Conservation (phyloP, 1,140 invertebrate species). For the Parapsyche elsis region DNA sequence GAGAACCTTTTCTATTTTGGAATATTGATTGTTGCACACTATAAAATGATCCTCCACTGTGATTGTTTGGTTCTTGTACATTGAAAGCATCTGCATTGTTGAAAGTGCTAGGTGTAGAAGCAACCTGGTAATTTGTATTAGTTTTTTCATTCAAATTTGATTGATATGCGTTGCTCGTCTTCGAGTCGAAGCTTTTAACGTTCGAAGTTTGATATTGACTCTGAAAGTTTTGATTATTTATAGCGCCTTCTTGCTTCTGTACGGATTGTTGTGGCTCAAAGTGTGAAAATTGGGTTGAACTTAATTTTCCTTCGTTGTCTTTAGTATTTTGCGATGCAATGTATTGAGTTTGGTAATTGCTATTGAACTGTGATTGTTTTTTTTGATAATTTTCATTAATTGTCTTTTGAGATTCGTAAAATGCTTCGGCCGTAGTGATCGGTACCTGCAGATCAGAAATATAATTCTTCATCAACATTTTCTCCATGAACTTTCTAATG, state of each 20-base stretch:
- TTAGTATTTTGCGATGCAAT: background rate
- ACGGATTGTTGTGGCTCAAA: background rate
- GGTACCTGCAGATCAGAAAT: constrained; percentile 51
- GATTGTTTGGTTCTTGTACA: background rate
- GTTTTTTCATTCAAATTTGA: background rate
- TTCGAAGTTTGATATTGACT: too few relatives aligned
- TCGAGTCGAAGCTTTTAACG: background rate
- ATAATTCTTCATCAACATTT: constrained; percentile 46
- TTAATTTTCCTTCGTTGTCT: background rate
- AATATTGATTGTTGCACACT: background rate
- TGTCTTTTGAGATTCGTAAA: constrained; percentile 38
- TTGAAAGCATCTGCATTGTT: background rate
- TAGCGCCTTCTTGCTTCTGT: background rate
- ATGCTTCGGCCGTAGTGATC: constrained; percentile 38
- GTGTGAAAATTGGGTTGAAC: background rate
- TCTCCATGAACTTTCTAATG: constrained; percentile 50
- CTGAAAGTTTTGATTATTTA: too few relatives aligned
- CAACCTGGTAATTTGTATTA: background rate
- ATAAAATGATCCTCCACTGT: constrained; percentile 19
- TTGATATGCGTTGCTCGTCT: background rate
- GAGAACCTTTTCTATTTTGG: background rate
- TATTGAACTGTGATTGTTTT: background rate
- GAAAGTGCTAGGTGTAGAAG: background rate
- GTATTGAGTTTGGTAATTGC: background rate
- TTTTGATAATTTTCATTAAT: background rate